These are phyloP conservation scores for Pangasius mekongensis DNA, from an alignment of 2,797 vertebrate genomes.

Conservation along the genomic window DNA sequence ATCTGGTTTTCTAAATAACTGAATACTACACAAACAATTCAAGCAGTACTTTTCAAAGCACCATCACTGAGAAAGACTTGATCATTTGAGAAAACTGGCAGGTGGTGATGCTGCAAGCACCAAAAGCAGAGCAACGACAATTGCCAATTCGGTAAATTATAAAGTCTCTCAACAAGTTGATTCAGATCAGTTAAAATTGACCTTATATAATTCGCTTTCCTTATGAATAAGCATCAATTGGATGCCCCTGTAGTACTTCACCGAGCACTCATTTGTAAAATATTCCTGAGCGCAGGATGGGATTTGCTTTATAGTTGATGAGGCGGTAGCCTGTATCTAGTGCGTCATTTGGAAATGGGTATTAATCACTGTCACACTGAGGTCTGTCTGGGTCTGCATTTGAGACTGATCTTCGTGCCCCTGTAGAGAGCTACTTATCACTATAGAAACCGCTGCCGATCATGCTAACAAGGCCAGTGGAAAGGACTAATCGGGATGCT, in stretches of 20 bases:
- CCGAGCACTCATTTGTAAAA: slow-evolving; percentile 19
- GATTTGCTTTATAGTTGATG: slow-evolving; percentile 46
- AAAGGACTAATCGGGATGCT: slow-evolving; percentile 23
- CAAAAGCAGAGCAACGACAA: background rate
- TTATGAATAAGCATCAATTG: slow-evolving; percentile 25
- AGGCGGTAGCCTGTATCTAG: slow-evolving; percentile 55
- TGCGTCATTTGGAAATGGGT: slow-evolving; percentile 68
- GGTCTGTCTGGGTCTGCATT: slow-evolving; percentile 62
- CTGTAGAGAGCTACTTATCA: slow-evolving; percentile 66
- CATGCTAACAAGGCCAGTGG: slow-evolving; percentile 52
- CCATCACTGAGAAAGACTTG: background rate
- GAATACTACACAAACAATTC: background rate
- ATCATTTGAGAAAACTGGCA: background rate
- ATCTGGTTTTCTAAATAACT: background rate
- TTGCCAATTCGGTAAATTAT: background rate
- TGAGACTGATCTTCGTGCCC: slow-evolving; percentile 66
- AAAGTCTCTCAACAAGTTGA: background rate
- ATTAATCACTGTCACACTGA: slow-evolving; percentile 80
- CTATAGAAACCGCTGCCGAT: slow-evolving; percentile 73
- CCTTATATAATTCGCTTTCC: background rate
- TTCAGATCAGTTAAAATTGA: slow-evolving; percentile 31
- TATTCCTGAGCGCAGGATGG: slow-evolving; percentile 19
- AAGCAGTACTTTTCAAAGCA: background rate
- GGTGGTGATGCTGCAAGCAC: background rate
- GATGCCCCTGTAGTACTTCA: background rate